Conservation (phyloP, 2,113 vertebrate genomes). For the Excalfactoria chinensis region DNA sequence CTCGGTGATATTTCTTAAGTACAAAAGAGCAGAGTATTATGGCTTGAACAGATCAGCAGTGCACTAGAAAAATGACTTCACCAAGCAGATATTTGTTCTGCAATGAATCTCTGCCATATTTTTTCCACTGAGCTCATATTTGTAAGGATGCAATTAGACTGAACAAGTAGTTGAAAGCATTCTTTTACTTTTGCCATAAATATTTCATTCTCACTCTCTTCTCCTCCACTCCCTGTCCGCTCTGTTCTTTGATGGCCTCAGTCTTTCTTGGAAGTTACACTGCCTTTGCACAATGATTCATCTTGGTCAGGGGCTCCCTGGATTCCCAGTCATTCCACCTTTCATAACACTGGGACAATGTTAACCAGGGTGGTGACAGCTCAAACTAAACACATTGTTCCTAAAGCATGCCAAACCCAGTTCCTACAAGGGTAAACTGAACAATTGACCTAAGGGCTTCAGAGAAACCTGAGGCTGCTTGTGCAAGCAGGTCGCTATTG, state of each 20-base stretch:
- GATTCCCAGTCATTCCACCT: not conserved
- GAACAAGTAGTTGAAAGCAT: not conserved
- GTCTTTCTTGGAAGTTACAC: not conserved
- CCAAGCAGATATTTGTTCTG: not conserved
- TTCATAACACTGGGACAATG: not conserved
- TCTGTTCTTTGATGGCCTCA: not conserved
- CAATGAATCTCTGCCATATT: not conserved
- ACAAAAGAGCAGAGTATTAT: not conserved
- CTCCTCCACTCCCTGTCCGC: accelerated
- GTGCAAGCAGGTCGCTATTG: not conserved
- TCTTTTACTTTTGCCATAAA: not conserved
- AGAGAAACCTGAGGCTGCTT: not conserved
- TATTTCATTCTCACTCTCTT: not conserved
- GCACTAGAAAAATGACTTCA: not conserved
- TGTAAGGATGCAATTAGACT: not conserved
- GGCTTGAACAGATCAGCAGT: not conserved
- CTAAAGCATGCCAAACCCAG: accelerated
- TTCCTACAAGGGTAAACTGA: not conserved
- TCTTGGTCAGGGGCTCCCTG: not conserved
- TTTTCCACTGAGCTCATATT: not conserved
- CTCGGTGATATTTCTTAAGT: not conserved
- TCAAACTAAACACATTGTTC: accelerated
- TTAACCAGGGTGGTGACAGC: not conserved
- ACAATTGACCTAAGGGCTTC: not conserved
- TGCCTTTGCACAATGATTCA: not conserved